Evolutionary conservation across 2,113 vertebrate genomes (phyloP).

Genomic region (Sander lucioperca): DNA sequence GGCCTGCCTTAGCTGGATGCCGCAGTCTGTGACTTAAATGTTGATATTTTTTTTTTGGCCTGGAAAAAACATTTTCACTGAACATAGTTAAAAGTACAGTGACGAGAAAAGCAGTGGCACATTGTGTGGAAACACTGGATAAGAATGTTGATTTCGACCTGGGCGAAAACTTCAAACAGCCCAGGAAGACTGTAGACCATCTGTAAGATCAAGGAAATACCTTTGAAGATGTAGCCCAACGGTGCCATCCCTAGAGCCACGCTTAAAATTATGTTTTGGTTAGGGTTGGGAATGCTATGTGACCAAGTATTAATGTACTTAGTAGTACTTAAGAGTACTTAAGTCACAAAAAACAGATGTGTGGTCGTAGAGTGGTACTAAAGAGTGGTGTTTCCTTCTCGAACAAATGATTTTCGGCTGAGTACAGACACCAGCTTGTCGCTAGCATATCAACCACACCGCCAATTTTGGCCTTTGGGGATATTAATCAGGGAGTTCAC

Average conservation of each 20-base stretch:
- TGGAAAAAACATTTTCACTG: neutral
- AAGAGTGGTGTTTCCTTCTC: too few relatives aligned
- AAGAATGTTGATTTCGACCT: neutral
- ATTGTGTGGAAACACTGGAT: neutral
- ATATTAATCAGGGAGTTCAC: conserved; percentile 11
- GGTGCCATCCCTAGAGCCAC: too few relatives aligned
- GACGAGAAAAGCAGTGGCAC: neutral
- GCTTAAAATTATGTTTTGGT: too few relatives aligned
- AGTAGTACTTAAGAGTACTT: too few relatives aligned
- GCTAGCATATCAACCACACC: neutral
- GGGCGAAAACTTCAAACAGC: conserved; percentile 3
- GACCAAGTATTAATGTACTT: too few relatives aligned
- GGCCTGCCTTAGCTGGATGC: neutral
- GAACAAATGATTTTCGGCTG: too few relatives aligned
- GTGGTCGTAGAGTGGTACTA: too few relatives aligned
- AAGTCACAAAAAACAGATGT: too few relatives aligned
- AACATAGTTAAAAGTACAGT: neutral
- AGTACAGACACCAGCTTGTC: too few relatives aligned
- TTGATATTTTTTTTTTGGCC: too few relatives aligned
- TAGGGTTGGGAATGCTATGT: too few relatives aligned
- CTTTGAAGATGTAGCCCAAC: neutral
- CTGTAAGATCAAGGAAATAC: conserved; percentile 4
- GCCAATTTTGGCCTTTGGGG: conserved; percentile 26
- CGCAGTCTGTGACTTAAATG: too few relatives aligned
- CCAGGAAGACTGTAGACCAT: neutral